Base-by-base conservation (phyloP, 2,888 invertebrate species). In the Salticus scenicus region DNA sequence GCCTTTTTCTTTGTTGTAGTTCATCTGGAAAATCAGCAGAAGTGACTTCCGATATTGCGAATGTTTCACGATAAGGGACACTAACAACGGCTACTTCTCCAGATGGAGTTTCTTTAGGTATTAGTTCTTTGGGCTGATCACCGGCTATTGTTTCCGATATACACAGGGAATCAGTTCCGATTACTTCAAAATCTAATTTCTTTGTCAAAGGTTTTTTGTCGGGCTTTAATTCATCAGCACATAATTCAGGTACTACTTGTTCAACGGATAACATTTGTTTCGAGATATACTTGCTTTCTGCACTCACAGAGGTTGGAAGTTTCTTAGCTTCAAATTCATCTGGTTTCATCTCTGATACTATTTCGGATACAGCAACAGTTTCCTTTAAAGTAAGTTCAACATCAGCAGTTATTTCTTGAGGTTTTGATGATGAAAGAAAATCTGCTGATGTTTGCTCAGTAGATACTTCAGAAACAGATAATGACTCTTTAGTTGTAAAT, bases 281-380 rank as follows among this genome's bases (percentile, higher is more conserved):
- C 67, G 93, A 88, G 51, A 92, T 89, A n/a, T 92, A 90, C 88
- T 94, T 92, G 87, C 93, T 92, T 57, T 92, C 92, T 31, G 93
- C 92, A 20, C 91, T 90, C 28, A 92, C 90, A 47, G 90, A 90
- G 86, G 92, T 91, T 7, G 92, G 91, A 90, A 87, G n/a, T 71
- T 84, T 72, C n/a, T 78, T 80, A 20, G 87, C 12, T 17, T 67
- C 70, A 47, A 88, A 88, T 42, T 88, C 88, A 20, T 57, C 66
- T 10, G 89, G 84, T 63, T 87, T 75, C 20, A 81, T 76, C 67
- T 87, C 87, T 2, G 88, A 67, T n/a, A 81, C 63, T 14, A 83
- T 74, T 86, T 89, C 88, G 12, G 87, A 87, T 17, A 89, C 76
- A 17, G 87, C 66, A 10, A 89, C 30, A n/a, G 88, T 83, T 81